Evolutionary conservation across 2,888 invertebrate genomes (phyloP).

Genomic region (Rhagonycha fulva): DNA sequence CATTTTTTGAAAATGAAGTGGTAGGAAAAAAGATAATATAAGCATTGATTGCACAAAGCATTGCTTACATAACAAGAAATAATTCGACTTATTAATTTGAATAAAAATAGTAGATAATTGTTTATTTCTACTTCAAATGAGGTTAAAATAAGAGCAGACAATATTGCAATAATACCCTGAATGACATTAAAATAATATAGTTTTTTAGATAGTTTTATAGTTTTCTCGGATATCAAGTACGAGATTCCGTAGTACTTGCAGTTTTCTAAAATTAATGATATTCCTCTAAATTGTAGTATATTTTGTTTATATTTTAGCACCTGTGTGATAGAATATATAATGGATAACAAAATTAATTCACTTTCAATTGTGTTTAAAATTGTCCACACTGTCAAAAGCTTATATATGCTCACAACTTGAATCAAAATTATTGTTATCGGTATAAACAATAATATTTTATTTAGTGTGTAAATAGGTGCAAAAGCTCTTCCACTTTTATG

Average conservation of each 20-base stretch:
- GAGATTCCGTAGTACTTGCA: not conserved
- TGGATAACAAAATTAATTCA: not conserved
- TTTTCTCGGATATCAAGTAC: not conserved
- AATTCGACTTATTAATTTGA: not conserved
- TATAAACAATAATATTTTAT: not conserved
- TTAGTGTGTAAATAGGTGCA: not conserved
- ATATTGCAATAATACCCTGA: not conserved
- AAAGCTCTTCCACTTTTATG: not conserved
- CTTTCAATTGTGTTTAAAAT: not conserved
- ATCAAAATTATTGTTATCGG: not conserved
- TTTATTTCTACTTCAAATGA: not conserved
- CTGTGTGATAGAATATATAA: not conserved
- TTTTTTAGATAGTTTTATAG: not conserved
- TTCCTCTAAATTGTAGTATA: not conserved
- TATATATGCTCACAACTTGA: not conserved
- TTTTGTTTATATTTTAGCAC: not conserved
- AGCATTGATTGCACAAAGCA: not conserved
- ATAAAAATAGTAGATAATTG: not conserved
- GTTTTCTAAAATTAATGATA: not conserved
- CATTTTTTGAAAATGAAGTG: not conserved
- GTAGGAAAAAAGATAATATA: not conserved
- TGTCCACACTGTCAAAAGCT: not conserved
- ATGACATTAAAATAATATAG: not conserved
- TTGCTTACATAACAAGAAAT: not conserved
- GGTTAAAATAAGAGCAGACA: not conserved